Conservation (phyloP, 2,888 invertebrate genomes). For the Osedax fenrisi region DNA sequence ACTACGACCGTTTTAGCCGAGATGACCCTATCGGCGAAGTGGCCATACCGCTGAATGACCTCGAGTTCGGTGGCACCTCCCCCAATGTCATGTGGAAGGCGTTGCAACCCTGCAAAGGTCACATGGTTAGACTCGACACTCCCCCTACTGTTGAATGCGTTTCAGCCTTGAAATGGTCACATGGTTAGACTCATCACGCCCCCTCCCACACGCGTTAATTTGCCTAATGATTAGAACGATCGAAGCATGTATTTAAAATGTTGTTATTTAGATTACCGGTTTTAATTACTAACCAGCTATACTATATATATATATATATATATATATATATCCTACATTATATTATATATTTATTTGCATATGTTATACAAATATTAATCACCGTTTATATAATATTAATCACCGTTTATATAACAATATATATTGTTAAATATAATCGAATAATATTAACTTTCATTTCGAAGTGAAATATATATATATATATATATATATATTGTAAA, state of each 20-base stretch:
- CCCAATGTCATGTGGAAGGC: slow-evolving; percentile 45
- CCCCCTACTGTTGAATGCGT: slow-evolving; percentile 42
- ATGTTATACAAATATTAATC: too few species aligned
- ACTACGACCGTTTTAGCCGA: slow-evolving; percentile 42
- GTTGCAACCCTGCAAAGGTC: slow-evolving; percentile 49
- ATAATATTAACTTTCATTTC: too few species aligned
- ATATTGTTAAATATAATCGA: too few species aligned
- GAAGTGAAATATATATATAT: too few species aligned
- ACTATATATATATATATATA: too few species aligned
- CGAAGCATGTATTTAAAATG: background rate
- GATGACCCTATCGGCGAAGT: slow-evolving; percentile 39
- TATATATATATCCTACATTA: too few species aligned
- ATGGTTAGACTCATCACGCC: slow-evolving; percentile 39
- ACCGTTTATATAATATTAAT: too few species aligned
- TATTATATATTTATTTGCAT: too few species aligned
- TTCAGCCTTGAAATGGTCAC: slow-evolving; percentile 48
- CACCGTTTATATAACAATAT: too few species aligned
- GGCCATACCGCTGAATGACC: slow-evolving; percentile 36
- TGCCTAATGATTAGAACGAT: background rate
- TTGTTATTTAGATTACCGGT: too few species aligned
- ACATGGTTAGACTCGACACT: slow-evolving; percentile 40
- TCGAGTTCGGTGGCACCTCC: slow-evolving; percentile 42
- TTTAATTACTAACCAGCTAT: too few species aligned
- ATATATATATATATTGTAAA: too few species aligned
- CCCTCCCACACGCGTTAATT: background rate